A percentile compares a stretch with the other conserved stretches of the same genome.
These are phyloP conservation scores for Xenops minutus DNA, from an alignment of 2,797 vertebrate species.

Conservation along the genomic window DNA sequence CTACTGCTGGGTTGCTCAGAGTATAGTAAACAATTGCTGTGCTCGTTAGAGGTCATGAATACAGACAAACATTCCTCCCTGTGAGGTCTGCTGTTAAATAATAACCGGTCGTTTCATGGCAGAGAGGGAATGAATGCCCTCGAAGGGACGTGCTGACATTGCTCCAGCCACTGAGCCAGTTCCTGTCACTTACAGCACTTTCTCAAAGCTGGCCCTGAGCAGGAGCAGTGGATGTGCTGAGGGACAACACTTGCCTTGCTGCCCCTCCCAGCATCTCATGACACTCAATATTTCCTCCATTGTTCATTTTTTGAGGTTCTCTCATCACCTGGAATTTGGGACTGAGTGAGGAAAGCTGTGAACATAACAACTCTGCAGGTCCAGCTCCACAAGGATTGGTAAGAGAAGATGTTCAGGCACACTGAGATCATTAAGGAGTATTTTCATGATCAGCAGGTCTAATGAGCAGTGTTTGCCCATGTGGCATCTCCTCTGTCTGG, in stretches of 20 bases:
- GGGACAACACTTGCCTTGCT: background rate
- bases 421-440: background rate
- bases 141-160: slow-evolving; percentile 21
- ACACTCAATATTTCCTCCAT: accelerated
- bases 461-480: background rate
- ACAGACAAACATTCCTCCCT: slow-evolving; percentile 46
- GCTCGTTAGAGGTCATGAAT: slow-evolving; percentile 58
- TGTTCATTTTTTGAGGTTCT: background rate
- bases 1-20: slow-evolving; percentile 34
- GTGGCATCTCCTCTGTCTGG: background rate
- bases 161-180: slow-evolving; percentile 28
- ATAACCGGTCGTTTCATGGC: slow-evolving; percentile 4
- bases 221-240: background rate
- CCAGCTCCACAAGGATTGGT: background rate
- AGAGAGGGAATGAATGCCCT: slow-evolving; percentile 7
- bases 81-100: slow-evolving; percentile 67
- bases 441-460: background rate
- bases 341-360: background rate
- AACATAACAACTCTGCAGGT: background rate
- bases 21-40: slow-evolving; percentile 62
- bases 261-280: background rate
- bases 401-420: background rate
- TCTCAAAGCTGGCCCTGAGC: background rate
- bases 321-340: background rate
- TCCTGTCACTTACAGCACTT: background rate